A percentile compares a stretch with the other conserved stretches of the same genome.
Conservation (phyloP, 2,113 vertebrate species). For the Larimichthys polyactis region DNA sequence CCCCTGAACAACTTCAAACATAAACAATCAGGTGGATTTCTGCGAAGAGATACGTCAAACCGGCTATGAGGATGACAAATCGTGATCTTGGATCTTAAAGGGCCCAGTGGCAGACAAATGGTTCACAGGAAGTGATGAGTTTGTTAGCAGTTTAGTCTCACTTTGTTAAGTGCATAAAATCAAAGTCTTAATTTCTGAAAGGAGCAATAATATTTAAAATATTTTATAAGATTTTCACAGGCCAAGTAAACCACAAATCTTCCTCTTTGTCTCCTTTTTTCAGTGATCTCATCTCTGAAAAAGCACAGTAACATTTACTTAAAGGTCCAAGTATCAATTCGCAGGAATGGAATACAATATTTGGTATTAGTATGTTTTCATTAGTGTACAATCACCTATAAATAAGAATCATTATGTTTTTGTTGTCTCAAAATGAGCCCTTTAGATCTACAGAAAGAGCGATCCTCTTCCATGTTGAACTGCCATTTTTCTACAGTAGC, state of each 20-base stretch:
- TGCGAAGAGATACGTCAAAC: background rate
- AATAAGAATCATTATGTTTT: no score
- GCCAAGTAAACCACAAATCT: background rate
- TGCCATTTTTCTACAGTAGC: no score
- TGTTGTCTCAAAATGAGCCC: no score
- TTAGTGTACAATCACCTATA: no score
- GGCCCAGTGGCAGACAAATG: background rate
- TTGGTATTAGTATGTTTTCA: no score
- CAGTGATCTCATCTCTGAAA: background rate
- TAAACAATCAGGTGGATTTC: slow-evolving; percentile 36
- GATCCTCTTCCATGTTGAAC: no score
- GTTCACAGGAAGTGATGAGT: background rate
- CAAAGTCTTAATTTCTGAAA: background rate
- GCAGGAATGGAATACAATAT: no score
- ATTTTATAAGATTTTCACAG: background rate
- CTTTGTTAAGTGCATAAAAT: background rate
- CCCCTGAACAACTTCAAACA: slow-evolving; percentile 17
- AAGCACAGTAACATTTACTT: background rate
- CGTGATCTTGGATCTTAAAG: background rate
- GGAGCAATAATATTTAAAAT: background rate
- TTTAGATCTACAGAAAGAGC: background rate
- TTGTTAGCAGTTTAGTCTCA: background rate
- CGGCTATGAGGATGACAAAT: background rate
- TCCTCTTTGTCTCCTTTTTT: no score
- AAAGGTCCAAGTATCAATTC: no score